phyloP scores from a whole-genome alignment of 2,113 vertebrate species.

The Atlantisia rogersi region DNA sequence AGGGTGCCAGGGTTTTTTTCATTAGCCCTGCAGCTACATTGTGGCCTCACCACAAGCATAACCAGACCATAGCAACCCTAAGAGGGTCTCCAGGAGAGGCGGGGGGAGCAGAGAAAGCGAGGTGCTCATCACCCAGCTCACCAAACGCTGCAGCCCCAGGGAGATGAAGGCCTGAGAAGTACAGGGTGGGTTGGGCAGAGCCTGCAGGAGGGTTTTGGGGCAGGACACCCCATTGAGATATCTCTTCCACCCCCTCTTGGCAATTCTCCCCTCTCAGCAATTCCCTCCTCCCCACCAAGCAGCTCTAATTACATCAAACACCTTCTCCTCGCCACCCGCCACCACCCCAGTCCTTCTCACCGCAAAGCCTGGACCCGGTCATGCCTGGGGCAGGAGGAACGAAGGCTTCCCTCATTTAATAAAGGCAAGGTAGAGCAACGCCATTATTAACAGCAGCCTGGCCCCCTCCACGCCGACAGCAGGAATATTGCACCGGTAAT shows the following conservation, averaged over 20 bases:
- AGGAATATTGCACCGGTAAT: constrained; percentile 67
- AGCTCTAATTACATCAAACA: constrained; percentile 53
- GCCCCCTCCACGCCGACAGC: background rate
- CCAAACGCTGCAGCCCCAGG: background rate
- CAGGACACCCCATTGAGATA: background rate
- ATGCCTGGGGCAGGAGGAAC: background rate
- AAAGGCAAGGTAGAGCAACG: constrained; percentile 28
- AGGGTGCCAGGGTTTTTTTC: background rate
- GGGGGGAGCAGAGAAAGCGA: background rate
- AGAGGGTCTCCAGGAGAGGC: background rate
- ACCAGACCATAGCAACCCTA: background rate
- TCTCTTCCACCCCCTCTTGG: background rate
- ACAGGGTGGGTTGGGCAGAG: background rate
- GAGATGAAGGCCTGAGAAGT: background rate
- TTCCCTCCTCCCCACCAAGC: constrained; percentile 20
- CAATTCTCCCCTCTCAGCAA: background rate
- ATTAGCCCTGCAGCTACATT: background rate
- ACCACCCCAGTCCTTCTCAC: background rate
- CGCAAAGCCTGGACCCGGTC: background rate
- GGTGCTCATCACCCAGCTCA: background rate
- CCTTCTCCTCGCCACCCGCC: background rate
- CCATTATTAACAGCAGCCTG: constrained; percentile 8
- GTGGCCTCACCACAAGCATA: background rate
- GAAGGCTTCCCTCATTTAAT: constrained; percentile 65
- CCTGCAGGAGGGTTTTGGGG: background rate